Percentiles rank a stretch among this genome's conserved stretches.
Evolutionary conservation across 2,113 vertebrate genomes (phyloP).

Genomic region (Entomyzon cyanotis): DNA sequence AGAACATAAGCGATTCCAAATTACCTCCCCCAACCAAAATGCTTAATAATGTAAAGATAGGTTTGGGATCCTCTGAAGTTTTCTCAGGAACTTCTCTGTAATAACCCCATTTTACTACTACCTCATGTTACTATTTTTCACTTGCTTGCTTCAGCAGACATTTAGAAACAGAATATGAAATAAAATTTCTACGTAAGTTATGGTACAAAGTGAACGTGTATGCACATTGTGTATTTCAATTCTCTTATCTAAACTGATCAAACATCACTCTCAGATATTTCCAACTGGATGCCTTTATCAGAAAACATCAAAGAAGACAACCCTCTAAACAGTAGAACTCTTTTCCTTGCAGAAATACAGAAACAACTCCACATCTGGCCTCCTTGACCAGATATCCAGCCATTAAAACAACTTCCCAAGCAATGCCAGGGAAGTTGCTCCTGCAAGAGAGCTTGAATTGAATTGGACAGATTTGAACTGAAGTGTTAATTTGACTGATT

Average conservation of each 20-base stretch:
- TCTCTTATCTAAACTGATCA: not conserved
- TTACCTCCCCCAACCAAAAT: not conserved
- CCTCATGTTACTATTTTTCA: not conserved
- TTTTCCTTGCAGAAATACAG: not conserved
- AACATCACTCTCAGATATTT: not conserved
- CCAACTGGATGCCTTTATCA: not conserved
- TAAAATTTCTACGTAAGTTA: not conserved
- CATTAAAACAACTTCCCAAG: not conserved
- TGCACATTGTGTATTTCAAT: not conserved
- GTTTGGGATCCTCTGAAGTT: not conserved
- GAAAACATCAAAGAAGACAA: not conserved
- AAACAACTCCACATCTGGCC: not conserved
- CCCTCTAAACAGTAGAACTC: not conserved
- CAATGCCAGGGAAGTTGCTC: not conserved
- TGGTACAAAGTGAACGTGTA: not conserved
- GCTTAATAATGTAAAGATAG: not conserved
- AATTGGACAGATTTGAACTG: not conserved
- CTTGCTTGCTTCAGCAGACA: not conserved
- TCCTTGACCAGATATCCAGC: not conserved
- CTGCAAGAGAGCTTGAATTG: not conserved
- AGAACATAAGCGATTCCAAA: not conserved
- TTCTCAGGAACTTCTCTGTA: not conserved
- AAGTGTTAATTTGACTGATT: not conserved
- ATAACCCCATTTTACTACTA: not conserved
- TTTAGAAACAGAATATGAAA: not conserved